Evolutionary conservation across 1,140 invertebrate genomes (phyloP).

Genomic region (Doryteuthis pealeii): DNA sequence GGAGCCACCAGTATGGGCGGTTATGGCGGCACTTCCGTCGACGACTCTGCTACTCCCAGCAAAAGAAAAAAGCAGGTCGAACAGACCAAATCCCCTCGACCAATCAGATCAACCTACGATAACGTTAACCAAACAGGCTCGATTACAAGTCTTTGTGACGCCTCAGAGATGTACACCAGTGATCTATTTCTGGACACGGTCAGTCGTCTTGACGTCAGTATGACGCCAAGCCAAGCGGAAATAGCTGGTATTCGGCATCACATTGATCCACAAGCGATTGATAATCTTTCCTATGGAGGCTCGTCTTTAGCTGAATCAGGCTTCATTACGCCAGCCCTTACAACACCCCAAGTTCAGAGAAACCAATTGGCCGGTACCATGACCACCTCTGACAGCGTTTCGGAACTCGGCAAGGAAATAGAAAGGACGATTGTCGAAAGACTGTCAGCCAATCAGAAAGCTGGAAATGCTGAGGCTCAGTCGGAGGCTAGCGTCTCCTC

Average conservation of each 20-base stretch:
- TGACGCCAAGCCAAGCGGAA: neutral
- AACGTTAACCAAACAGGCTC: neutral
- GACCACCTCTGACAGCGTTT: neutral
- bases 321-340: neutral
- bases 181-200: neutral
- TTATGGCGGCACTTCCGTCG: neutral
- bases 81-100: neutral
- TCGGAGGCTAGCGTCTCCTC: no score
- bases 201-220: neutral
- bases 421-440: conserved; percentile 9
- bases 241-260: neutral
- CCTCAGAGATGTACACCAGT: neutral
- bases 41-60: neutral
- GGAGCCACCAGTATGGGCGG: neutral
- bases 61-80: neutral
- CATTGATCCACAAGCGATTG: neutral
- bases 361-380: neutral
- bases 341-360: neutral
- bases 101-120: neutral
- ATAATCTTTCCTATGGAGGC: neutral
- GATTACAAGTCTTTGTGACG: neutral
- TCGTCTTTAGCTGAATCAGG: neutral
- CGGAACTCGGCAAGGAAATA: conserved; percentile 10
- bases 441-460: neutral
- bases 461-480: neutral